Percentiles rank a stretch among this genome's conserved stretches.
These are phyloP conservation scores for Nyctereutes procyonoides DNA, from an alignment of 2,113 vertebrate species.

Conservation along the genomic window DNA sequence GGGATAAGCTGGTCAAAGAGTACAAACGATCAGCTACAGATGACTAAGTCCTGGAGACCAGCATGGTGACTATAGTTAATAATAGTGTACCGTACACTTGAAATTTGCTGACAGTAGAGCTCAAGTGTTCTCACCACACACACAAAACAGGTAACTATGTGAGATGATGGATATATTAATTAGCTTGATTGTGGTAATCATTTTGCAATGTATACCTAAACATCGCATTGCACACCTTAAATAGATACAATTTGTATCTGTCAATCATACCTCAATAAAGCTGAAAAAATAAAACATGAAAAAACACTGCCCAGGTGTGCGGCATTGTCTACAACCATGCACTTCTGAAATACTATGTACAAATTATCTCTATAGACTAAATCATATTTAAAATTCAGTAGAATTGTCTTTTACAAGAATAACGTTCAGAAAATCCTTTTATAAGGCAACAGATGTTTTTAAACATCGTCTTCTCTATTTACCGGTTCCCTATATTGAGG, in stretches of 20 bases:
- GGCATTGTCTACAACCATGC: background rate
- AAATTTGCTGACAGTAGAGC: background rate
- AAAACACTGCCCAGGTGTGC: background rate
- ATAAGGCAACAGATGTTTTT: background rate
- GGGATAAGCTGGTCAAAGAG: background rate
- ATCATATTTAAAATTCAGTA: constrained; percentile 38
- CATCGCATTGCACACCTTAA: background rate
- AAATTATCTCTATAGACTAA: background rate
- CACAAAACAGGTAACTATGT: background rate
- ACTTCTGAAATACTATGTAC: background rate
- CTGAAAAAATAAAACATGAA: background rate
- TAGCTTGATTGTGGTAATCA: background rate
- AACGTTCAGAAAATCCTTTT: background rate
- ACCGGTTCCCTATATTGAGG: background rate
- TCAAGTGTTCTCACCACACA: background rate
- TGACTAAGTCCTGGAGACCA: background rate
- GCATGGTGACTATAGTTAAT: background rate
- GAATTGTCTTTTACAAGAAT: constrained; percentile 33
- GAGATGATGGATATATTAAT: background rate
- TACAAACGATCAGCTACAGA: background rate
- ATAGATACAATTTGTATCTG: background rate
- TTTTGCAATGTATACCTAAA: background rate
- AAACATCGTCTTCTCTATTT: background rate
- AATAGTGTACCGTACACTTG: background rate
- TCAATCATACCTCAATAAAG: background rate